Base-by-base conservation (phyloP, 2,113 vertebrate species). In the Lota lota region DNA sequence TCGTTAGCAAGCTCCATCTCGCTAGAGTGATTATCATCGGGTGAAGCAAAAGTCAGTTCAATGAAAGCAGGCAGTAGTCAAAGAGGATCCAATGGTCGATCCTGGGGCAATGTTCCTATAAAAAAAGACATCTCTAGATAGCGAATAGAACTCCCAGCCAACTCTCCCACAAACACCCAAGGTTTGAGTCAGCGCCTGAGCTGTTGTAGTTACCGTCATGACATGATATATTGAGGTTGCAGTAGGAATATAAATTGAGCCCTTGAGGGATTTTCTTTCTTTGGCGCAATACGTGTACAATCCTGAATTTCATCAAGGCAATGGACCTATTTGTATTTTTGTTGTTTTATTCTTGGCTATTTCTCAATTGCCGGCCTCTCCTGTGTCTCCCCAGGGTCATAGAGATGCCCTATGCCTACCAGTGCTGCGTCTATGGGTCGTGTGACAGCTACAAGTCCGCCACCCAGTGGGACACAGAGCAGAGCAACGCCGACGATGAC, bases 401-500 rank as follows among this genome's bases (percentile, higher is more conserved):
- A 1, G 97, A 98, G 88, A 96, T 95, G 77, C 97, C 97, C 0
- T 95, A 94, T 0, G 95, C 97, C 71, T 98, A 98, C 85, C 97
- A 98, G 90, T 98, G 97, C 88, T 98, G 97, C 19, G 89, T 94
- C 28, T 98, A 96, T 0, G 92, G 94, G 3, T 87, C 89, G 68
- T 98, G 96, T 73, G 87, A 89, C 61, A 83, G 90, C 85, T 93
- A 95, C 89, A 94, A 93, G 81, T 64, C 88, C 6, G 73, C 82
- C 1, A 83, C 69, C 77, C 94, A 93, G 18, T 93, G 93, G 94
- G 93, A 94, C 60, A 78, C 84, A 0, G 94, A 94, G 70, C 88
- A 89, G 8, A 89, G 84, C 75, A 90, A 78, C 61, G 91, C 92
- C 7, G 93, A 95, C 4, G 94, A 94, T 10, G 94, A 95, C 61